Evolutionary conservation across 2,888 invertebrate species (phyloP), one percentile per base, ranked within the genome.

Genomic region (Pachliopta kotzebuea): DNA sequence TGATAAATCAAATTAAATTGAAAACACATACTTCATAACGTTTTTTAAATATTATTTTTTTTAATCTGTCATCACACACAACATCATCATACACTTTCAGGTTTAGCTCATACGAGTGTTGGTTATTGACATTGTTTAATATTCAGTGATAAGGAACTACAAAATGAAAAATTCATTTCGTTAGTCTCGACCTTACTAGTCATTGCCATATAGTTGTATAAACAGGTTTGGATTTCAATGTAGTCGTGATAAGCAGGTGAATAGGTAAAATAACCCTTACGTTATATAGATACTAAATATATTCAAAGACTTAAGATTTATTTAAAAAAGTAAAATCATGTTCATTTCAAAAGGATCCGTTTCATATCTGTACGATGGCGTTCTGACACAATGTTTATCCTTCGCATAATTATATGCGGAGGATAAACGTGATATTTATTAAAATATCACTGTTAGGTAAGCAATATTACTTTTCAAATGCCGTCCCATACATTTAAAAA

Each of bases 151-250:
- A n/a, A 45, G 45, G 45, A 45, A 45, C 45, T 45, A 45, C n/a
- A 45, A 45, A n/a, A 49, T 62, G 49, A 49, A 56, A 62, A 62
- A 21, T 56, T 56, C 56, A 45, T 26, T 42, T 56, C 45, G 56
- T 56, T 57, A n/a, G 42, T 24, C 24, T 17, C 23, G 57, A 58
- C 65, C 61, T 65, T 61, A 61, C 26, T n/a, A 29, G 56, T 65
- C 65, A 65, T 61, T 65, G 61, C 57, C 57, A 37, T 45, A 49
- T 23, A 56, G 56, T 42, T 60, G 60, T 60, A 56, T 62, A 26
- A 64, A 64, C 64, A 52, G n/a, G 59, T 63, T 63, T 58, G 21
- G n/a, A 42, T 21, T 37, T 21, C 29, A 18, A 58, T 49, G 26
- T 56, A 14, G 26, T 49, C 54, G 50, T 58, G 56, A 24, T 50